phyloP scores from a whole-genome alignment of 2,888 invertebrate species.

The Pachliopta kotzebuea region DNA sequence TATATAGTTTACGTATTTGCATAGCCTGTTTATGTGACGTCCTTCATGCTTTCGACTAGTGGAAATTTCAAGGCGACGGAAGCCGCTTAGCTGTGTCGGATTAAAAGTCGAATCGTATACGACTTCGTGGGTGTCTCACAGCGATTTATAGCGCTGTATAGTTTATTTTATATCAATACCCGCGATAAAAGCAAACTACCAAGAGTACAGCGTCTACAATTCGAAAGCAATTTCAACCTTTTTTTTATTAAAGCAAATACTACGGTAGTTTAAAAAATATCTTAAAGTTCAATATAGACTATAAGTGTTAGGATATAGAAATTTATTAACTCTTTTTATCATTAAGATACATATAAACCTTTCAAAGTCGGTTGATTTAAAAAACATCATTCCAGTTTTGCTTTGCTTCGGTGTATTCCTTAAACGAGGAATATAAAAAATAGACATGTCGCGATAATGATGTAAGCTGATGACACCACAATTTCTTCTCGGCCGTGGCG shows the following conservation, averaged over 20 bases:
- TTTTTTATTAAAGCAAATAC: no score
- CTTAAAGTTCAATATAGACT: no score
- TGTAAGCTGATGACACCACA: constrained; percentile 39
- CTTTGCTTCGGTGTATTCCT: constrained; percentile 11
- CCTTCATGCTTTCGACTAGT: constrained; percentile 36
- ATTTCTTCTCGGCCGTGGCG: constrained; percentile 49
- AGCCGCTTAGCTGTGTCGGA: constrained; percentile 52
- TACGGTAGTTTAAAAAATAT: no score
- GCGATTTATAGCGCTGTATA: constrained; percentile 57
- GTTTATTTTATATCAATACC: constrained; percentile 10
- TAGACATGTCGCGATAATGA: constrained; percentile 29
- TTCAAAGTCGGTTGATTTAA: constrained; percentile 2
- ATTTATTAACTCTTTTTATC: no score
- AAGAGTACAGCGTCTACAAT: no score
- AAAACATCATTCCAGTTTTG: constrained; percentile 14
- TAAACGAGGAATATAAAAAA: constrained; percentile 22
- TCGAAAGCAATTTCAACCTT: no score
- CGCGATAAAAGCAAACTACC: background rate
- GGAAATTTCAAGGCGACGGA: constrained; percentile 48
- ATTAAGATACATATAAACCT: no score
- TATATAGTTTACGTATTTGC: constrained; percentile 11
- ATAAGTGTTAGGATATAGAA: no score
- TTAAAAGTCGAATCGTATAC: constrained; percentile 44
- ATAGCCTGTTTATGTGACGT: constrained; percentile 7
- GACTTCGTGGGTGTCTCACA: constrained; percentile 63